These are phyloP conservation scores for Drosophila grimshawi DNA, from an alignment of 1,140 invertebrate genomes.

Conservation along the genomic window DNA sequence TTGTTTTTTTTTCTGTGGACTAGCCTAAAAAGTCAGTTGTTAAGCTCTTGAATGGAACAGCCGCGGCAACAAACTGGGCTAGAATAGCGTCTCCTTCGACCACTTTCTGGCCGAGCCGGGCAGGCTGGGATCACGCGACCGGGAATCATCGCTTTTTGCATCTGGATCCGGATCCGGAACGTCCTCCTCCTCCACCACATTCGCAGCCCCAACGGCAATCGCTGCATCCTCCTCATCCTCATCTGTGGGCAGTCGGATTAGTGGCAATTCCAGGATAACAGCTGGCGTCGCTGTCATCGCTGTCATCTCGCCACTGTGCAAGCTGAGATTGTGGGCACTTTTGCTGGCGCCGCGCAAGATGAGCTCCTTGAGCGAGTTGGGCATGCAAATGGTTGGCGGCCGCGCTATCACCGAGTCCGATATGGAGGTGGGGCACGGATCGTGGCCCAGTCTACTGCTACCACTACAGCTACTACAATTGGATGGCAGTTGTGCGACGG, in stretches of 20 bases:
- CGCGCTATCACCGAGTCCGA: slow-evolving; percentile 75
- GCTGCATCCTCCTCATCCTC: slow-evolving; percentile 44
- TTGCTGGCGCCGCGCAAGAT: slow-evolving; percentile 70
- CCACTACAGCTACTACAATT: slow-evolving; percentile 27
- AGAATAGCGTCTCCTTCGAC: slow-evolving; percentile 84
- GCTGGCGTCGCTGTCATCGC: slow-evolving; percentile 61
- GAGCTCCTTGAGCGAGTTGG: slow-evolving; percentile 74
- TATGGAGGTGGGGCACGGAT: slow-evolving; percentile 75
- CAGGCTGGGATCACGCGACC: slow-evolving; percentile 74
- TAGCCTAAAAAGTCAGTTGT: slow-evolving; percentile 67
- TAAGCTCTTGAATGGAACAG: slow-evolving; percentile 73
- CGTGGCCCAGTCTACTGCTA: slow-evolving; percentile 57
- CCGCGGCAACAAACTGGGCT: slow-evolving; percentile 74
- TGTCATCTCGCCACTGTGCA: slow-evolving; percentile 40
- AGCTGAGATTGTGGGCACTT: slow-evolving; percentile 68
- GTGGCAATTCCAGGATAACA: slow-evolving; percentile 82
- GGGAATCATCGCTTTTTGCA: slow-evolving; percentile 38
- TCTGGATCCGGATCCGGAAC: background rate
- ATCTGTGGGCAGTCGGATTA: slow-evolving; percentile 72
- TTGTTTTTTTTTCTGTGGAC: slow-evolving; percentile 7
- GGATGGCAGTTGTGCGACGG: slow-evolving; percentile 79
- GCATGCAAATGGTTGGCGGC: slow-evolving; percentile 78
- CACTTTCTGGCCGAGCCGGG: slow-evolving; percentile 81
- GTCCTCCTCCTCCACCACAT: background rate
- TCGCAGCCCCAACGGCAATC: slow-evolving; percentile 18